A percentile compares a stretch with the other conserved stretches of the same genome.
Evolutionary conservation across 1,140 invertebrate species (phyloP).

Genomic region (Bombus waltoni): DNA sequence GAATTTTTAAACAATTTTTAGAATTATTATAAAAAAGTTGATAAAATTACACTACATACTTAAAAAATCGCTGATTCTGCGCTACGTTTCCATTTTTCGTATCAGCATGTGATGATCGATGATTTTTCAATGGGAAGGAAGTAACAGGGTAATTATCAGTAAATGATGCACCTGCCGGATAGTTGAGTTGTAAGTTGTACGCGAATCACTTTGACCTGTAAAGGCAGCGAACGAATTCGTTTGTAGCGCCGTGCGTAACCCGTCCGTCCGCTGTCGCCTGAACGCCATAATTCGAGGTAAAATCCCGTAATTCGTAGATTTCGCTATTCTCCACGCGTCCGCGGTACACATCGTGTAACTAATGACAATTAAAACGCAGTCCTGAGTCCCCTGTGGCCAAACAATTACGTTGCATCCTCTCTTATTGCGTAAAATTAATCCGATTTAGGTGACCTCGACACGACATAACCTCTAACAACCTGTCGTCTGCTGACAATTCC

Average conservation of each 20-base stretch:
- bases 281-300: constrained; percentile 73
- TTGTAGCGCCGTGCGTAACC: constrained; percentile 70
- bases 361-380: constrained; percentile 42
- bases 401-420: constrained; percentile 72
- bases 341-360: constrained; percentile 70
- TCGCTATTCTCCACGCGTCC: constrained; percentile 73
- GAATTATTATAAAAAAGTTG: neutral
- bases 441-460: constrained; percentile 81
- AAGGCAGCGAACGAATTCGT: constrained; percentile 65
- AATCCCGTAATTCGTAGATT: constrained; percentile 66
- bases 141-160: constrained; percentile 49
- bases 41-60: constrained; percentile 28
- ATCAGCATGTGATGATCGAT: constrained; percentile 35
- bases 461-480: constrained; percentile 66
- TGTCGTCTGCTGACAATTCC: constrained; percentile 22
- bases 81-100: constrained; percentile 35
- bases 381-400: constrained; percentile 47
- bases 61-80: constrained; percentile 33
- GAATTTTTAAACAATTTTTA: neutral
- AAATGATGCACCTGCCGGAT: constrained; percentile 75
- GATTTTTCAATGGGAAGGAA: constrained; percentile 32
- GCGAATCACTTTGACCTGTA: constrained; percentile 63
- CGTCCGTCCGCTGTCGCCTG: constrained; percentile 68
- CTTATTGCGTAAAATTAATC: constrained; percentile 82
- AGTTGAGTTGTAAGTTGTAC: constrained; percentile 67